These are phyloP conservation scores for Dicaeum eximium DNA, from an alignment of 2,113 vertebrate species.

Conservation along the genomic window DNA sequence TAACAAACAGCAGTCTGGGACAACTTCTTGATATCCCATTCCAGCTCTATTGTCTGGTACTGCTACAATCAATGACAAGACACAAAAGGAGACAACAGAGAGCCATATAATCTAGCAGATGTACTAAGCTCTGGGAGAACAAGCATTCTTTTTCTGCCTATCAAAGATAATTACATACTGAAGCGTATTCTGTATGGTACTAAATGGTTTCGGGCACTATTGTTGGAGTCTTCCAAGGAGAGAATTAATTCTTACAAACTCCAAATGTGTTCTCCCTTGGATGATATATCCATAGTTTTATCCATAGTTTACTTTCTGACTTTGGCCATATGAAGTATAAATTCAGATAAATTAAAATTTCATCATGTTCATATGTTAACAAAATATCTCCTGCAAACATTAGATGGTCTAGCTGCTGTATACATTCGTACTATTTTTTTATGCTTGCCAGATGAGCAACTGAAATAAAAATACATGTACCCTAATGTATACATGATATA, in stretches of 20 bases:
- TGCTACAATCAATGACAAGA: background rate
- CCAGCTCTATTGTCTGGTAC: conserved; percentile 22
- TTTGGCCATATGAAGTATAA: background rate
- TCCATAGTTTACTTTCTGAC: background rate
- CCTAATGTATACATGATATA: background rate
- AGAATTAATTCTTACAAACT: background rate
- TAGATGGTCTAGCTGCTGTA: background rate
- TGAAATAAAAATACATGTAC: background rate
- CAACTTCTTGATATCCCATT: background rate
- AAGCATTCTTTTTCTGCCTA: background rate
- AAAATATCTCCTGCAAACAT: background rate
- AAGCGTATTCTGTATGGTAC: background rate
- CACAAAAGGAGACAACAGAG: background rate
- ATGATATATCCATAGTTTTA: background rate
- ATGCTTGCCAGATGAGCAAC: background rate
- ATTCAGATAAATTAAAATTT: background rate
- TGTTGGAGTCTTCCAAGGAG: background rate
- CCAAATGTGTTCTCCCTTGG: background rate
- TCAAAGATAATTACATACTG: conserved; percentile 42
- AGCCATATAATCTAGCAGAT: conserved; percentile 15
- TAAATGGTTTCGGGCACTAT: background rate
- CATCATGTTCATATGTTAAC: background rate
- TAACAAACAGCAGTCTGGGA: background rate
- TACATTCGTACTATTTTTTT: background rate
- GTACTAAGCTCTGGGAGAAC: background rate